Conservation (phyloP, 2,797 vertebrate genomes). For the Lutjanus campechanus region DNA sequence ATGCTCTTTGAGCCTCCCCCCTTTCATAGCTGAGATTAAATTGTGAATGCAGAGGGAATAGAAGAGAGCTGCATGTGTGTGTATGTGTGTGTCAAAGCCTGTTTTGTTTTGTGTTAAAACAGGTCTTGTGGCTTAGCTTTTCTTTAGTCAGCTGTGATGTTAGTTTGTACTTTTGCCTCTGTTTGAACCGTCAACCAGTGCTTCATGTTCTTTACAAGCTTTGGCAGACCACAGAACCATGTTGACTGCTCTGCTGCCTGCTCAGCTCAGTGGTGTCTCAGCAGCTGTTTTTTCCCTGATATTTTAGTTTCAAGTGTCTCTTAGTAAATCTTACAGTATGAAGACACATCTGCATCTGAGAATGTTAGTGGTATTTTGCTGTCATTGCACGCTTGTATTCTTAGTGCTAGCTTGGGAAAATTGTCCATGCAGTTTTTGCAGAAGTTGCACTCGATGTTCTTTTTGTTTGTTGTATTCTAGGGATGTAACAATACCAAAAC, state of each 20-base stretch:
- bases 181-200: conserved; percentile 37
- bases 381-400: conserved; percentile 54
- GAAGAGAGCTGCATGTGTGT: conserved; percentile 71
- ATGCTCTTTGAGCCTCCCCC: conserved; percentile 74
- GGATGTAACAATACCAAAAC: too few species aligned
- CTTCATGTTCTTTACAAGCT: conserved; percentile 57
- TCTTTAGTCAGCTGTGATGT: conserved; percentile 62
- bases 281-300: conserved; percentile 18
- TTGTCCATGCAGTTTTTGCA: conserved; percentile 15
- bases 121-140: conserved; percentile 56
- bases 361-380: conserved; percentile 42
- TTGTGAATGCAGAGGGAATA: conserved; percentile 60
- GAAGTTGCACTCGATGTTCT: conserved; percentile 4
- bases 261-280: conserved; percentile 46
- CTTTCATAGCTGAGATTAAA: conserved; percentile 61
- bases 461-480: conserved; percentile 7
- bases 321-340: conserved; percentile 22
- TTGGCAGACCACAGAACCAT: conserved; percentile 48
- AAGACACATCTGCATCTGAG: conserved; percentile 30
- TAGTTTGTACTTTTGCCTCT: conserved; percentile 47
- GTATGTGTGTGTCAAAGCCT: conserved; percentile 50
- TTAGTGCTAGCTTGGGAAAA: conserved; percentile 12
- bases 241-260: conserved; percentile 54
- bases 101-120: conserved; percentile 56
- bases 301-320: conserved; percentile 14